Percentiles rank a stretch among this genome's conserved stretches.
These are phyloP conservation scores for Brachionus asplanchnoidis DNA, from an alignment of 1,140 invertebrate genomes.

Conservation along the genomic window DNA sequence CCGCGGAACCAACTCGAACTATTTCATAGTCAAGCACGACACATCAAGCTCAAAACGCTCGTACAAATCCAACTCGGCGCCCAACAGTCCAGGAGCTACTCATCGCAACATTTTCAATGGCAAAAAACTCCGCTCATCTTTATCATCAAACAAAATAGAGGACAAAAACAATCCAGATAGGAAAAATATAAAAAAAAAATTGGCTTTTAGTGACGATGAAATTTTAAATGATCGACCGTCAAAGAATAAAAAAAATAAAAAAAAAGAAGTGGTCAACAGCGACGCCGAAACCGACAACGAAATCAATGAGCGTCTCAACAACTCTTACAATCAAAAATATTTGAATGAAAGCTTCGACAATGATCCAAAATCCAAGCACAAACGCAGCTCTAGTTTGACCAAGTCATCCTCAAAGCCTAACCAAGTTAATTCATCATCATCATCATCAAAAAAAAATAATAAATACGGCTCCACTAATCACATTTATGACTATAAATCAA, in stretches of 20 bases:
- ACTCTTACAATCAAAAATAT: constrained; percentile 34
- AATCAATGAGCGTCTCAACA: constrained; percentile 6
- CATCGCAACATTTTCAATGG: background rate
- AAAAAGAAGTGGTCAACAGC: constrained; percentile 1
- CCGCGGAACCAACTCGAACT: constrained; percentile 4
- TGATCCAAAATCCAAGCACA: constrained; percentile 29
- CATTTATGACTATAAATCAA: constrained; percentile 36
- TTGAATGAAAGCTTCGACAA: constrained; percentile 11
- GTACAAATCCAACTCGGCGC: constrained; percentile 23
- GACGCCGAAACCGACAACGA: constrained; percentile 16
- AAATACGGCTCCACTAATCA: constrained; percentile 20
- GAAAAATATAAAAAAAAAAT: constrained; percentile 32
- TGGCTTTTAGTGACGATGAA: constrained; percentile 39
- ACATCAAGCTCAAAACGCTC: background rate
- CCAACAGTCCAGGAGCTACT: background rate
- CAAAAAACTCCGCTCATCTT: constrained; percentile 8
- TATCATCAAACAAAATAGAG: constrained; percentile 38
- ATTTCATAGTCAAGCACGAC: constrained; percentile 19
- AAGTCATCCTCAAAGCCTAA: background rate
- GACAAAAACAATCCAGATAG: constrained; percentile 31
- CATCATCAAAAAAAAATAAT: background rate
- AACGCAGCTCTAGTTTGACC: constrained; percentile 14
- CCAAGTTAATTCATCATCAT: background rate
- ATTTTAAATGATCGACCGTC: constrained; percentile 24
- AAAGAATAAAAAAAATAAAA: background rate